A percentile compares a stretch with the other conserved stretches of the same genome.
Conservation (phyloP, 1,140 invertebrate species). For the Subanguina moxae region DNA sequence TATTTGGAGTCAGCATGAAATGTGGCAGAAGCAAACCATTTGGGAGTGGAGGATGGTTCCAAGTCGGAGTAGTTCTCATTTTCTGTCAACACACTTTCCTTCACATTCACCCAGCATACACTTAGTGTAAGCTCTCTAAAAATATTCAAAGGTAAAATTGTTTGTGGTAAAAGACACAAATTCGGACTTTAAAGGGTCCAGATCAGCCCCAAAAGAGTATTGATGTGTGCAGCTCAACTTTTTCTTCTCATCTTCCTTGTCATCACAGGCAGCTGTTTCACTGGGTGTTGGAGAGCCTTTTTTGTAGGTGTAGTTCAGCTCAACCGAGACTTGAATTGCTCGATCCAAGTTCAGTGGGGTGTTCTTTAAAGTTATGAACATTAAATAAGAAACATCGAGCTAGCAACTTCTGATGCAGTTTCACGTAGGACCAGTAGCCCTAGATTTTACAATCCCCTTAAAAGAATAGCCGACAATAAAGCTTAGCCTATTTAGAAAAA, state of each 20-base stretch:
- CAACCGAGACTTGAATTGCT: slow-evolving; percentile 9
- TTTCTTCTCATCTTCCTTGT: slow-evolving; percentile 6
- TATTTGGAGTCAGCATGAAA: slow-evolving; percentile 37
- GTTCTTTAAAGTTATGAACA: slow-evolving; percentile 17
- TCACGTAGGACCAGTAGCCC: too few species aligned
- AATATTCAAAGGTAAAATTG: background rate
- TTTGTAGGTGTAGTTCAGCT: slow-evolving; percentile 29
- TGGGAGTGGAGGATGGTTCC: slow-evolving; percentile 27
- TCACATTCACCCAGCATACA: slow-evolving; percentile 26
- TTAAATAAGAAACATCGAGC: background rate
- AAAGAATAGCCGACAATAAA: too few species aligned
- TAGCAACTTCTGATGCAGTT: background rate
- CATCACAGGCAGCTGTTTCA: slow-evolving; percentile 1
- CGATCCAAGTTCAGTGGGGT: background rate
- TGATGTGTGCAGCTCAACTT: slow-evolving; percentile 9
- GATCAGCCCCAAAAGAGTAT: slow-evolving; percentile 17
- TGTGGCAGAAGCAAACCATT: slow-evolving; percentile 32
- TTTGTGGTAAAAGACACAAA: slow-evolving; percentile 14
- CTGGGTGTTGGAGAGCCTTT: slow-evolving; percentile 19
- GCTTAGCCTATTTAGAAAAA: too few species aligned
- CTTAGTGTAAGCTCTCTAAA: slow-evolving; percentile 30
- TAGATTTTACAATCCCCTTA: too few species aligned
- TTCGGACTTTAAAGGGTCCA: slow-evolving; percentile 9
- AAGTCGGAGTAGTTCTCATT: slow-evolving; percentile 37
- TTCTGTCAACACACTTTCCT: slow-evolving; percentile 31